These are phyloP conservation scores for Dexiosoma caninum DNA, from an alignment of 2,888 invertebrate genomes.

Conservation along the genomic window DNA sequence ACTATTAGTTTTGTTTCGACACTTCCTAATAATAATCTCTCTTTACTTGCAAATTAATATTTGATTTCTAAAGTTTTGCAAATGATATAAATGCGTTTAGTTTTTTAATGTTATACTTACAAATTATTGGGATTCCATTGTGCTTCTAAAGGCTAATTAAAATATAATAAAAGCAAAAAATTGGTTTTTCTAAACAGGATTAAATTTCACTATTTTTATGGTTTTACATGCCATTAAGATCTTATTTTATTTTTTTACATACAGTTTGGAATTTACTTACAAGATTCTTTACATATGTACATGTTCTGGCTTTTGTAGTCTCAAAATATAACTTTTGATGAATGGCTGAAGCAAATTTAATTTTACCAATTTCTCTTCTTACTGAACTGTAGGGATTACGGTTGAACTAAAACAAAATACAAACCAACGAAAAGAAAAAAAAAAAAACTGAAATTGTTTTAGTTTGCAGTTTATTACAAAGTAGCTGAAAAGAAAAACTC, in stretches of 20 bases:
- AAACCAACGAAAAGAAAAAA: too few species aligned
- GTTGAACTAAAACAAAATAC: background rate
- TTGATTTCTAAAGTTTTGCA: too few species aligned
- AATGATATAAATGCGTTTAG: too few species aligned
- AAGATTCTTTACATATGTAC: background rate
- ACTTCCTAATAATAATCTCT: too few species aligned
- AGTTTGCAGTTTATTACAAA: constrained; percentile 13
- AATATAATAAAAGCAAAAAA: background rate
- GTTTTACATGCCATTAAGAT: background rate
- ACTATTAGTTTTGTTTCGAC: too few species aligned
- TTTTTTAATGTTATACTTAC: too few species aligned
- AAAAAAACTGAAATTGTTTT: too few species aligned
- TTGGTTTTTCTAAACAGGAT: background rate
- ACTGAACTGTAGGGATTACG: background rate
- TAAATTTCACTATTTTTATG: constrained; percentile 1
- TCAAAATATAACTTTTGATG: background rate
- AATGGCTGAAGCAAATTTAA: background rate
- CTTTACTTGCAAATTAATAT: too few species aligned
- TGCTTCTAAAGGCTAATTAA: too few species aligned
- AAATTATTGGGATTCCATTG: too few species aligned
- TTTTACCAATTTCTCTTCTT: background rate
- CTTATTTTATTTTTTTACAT: background rate
- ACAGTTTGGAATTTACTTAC: background rate
- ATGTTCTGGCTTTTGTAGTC: background rate
- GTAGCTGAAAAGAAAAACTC: background rate